Percentiles rank a stretch among this genome's conserved stretches.
phyloP scores from a whole-genome alignment of 2,888 invertebrate species.

The Smittia sp. region DNA sequence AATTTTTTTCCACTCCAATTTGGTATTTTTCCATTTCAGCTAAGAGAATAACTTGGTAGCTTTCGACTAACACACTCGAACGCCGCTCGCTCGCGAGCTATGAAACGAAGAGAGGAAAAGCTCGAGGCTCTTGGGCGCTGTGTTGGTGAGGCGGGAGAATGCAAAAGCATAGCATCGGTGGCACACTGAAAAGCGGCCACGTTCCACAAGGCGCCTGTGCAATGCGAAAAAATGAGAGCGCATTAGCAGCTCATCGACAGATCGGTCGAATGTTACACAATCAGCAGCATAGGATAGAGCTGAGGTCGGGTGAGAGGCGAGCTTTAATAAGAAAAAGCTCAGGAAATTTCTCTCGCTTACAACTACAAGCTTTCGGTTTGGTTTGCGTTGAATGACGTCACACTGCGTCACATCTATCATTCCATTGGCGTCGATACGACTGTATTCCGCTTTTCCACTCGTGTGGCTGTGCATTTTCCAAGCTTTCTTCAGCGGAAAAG shows the following conservation, averaged over 20 bases:
- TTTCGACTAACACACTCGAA: neutral
- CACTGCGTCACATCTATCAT: constrained; percentile 47
- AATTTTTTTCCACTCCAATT: constrained; percentile 22
- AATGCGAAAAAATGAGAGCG: constrained; percentile 35
- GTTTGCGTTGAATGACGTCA: constrained; percentile 47
- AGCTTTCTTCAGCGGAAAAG: neutral
- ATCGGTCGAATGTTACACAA: constrained; percentile 30
- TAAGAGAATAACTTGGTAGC: neutral
- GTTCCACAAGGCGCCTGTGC: constrained; percentile 33
- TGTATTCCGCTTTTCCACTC: constrained; percentile 18
- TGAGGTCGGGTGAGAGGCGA: no score
- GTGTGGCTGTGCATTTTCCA: constrained; percentile 19
- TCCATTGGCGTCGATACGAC: constrained; percentile 43
- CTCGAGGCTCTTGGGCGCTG: neutral
- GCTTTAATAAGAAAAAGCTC: neutral
- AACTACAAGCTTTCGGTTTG: constrained; percentile 13
- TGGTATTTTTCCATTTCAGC: constrained; percentile 30
- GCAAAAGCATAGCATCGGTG: constrained; percentile 12
- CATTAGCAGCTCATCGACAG: constrained; percentile 19
- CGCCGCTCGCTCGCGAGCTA: neutral
- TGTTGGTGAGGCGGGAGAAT: neutral
- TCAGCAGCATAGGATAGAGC: neutral
- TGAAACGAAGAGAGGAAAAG: constrained; percentile 5
- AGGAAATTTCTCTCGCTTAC: constrained; percentile 14
- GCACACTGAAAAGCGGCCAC: neutral